A percentile compares a stretch with the other conserved stretches of the same genome.
These are phyloP conservation scores for Carcharodon carcharias DNA, from an alignment of 2,797 vertebrate species.

Conservation along the genomic window DNA sequence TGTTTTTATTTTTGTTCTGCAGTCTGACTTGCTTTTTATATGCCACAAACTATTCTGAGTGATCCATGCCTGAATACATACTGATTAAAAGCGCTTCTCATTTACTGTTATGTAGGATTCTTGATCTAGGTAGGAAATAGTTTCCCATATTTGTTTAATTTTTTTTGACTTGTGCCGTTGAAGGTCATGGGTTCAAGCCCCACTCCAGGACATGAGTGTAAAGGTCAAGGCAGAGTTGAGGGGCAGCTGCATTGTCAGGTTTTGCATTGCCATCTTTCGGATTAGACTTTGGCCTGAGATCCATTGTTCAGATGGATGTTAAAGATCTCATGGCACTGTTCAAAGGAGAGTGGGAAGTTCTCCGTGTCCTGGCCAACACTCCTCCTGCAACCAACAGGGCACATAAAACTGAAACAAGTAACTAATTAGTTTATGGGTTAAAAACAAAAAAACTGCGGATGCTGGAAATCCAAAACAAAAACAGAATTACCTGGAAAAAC, in stretches of 20 bases:
- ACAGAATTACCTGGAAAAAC: no score
- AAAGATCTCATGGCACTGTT: neutral
- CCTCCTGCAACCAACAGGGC: neutral
- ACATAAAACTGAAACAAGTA: no score
- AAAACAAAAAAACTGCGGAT: no score
- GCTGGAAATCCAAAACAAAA: no score
- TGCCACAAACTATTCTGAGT: neutral
- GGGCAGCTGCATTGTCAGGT: neutral
- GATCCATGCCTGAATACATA: neutral
- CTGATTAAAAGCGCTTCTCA: neutral
- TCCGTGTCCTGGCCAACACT: neutral
- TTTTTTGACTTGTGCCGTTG: neutral
- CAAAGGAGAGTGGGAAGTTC: neutral
- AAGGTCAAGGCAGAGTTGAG: neutral
- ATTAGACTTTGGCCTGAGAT: neutral
- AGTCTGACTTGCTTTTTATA: neutral
- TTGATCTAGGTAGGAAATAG: neutral
- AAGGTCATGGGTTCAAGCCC: neutral
- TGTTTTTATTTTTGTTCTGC: neutral
- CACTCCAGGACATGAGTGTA: neutral
- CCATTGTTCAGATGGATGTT: neutral
- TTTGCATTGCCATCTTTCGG: neutral
- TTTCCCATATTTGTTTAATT: neutral
- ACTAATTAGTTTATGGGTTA: neutral
- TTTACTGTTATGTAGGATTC: neutral